A percentile compares a stretch with the other conserved stretches of the same genome.
Conservation (phyloP, 2,113 vertebrate genomes). For the Lasiurus borealis region DNA sequence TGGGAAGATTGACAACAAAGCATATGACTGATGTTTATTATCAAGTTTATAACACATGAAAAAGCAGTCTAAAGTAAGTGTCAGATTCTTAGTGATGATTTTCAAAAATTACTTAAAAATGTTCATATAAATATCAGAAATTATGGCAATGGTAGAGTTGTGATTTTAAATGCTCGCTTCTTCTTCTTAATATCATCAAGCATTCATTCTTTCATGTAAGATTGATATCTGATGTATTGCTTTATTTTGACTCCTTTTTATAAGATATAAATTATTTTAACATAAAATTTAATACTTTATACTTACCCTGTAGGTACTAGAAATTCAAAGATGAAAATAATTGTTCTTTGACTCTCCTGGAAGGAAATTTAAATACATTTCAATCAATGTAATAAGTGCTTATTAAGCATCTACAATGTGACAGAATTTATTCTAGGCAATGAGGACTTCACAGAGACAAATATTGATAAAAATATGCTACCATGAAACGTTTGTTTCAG, state of each 20-base stretch:
- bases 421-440: background rate
- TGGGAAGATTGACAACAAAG: constrained; percentile 15
- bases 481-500: background rate
- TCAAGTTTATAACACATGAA: constrained; percentile 62
- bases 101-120: constrained; percentile 6
- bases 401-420: background rate
- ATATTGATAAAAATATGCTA: background rate
- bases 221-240: background rate
- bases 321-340: background rate
- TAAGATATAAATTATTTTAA: background rate
- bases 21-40: constrained; percentile 49
- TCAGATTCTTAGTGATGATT: constrained; percentile 29
- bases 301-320: background rate
- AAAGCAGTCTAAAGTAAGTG: constrained; percentile 60
- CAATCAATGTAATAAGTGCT: background rate
- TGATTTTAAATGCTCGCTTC: background rate
- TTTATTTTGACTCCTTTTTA: constrained; percentile 5
- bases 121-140: constrained; percentile 6
- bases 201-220: background rate
- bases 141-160: background rate
- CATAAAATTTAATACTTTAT: background rate
- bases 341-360: background rate
- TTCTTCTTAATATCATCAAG: background rate
- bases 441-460: background rate
- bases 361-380: background rate